Base-by-base conservation (phyloP, 2,797 vertebrate species). In the Lepilemur ruficaudatus region DNA sequence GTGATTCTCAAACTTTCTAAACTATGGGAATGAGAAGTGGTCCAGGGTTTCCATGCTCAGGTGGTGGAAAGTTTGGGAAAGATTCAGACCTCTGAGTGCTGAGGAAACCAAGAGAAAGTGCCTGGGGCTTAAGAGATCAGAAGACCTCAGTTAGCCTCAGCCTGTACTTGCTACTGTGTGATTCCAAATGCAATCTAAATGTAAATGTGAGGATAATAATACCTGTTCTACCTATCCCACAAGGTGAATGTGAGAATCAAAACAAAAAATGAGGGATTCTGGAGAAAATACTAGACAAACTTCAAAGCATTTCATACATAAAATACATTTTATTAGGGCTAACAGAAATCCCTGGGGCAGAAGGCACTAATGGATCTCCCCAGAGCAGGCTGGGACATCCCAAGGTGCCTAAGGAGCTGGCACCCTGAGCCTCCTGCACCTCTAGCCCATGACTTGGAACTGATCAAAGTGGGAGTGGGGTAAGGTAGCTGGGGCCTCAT, bases 41-140 rank as follows among this genome's bases (percentile, higher is more conserved):
- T 61, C n/a, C 67, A 30, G 20, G 3, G 35, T 89, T 86, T 75
- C 73, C 67, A 23, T 17, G 52, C 59, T 84, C n/a, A 52, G 20
- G 25, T 22, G 10, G 43, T 32, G 7, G 35, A 79, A 59, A 94
- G 14, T 46, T 28, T 14, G 57, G n/a, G 11, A 87, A 59, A 55
- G 52, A 89, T 61, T 82, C 86, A 38, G 32, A 92, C 38, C 38
- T 38, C 38, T 38, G 38, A 38, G 38, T 38, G 38, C 38, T 67
- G 32, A 95, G 48, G 61, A 78, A 97, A 95, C 55, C 38, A 81
- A 88, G 81, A 59, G 95, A 97, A 97, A 95, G 84, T 94, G 20
- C 18, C 18, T 63, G 18, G 46, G 91, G 91, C 48, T 95, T 93
- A 94, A 96, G 86, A 95, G 72, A 93, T 96, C 93, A 93, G 59